These are phyloP conservation scores for Amblyopsis rosae DNA, from an alignment of 2,113 vertebrate species.

Conservation along the genomic window DNA sequence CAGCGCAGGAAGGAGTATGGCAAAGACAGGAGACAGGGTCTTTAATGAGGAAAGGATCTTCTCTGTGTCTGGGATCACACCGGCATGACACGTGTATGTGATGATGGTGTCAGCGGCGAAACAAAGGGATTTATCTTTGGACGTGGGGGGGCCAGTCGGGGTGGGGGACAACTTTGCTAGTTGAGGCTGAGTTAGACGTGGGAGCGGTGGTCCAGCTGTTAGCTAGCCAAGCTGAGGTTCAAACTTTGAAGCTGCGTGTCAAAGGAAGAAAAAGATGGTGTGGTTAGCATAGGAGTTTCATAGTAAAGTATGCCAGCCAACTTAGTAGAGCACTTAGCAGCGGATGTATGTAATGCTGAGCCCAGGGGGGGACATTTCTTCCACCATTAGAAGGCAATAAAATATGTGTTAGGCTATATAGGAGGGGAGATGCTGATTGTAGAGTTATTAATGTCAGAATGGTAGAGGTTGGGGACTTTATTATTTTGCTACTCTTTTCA, in stretches of 20 bases:
- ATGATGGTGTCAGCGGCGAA: conserved; percentile 38
- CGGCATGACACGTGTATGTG: conserved; percentile 5
- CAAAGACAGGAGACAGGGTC: background rate
- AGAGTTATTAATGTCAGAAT: too few species aligned
- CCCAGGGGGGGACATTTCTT: too few species aligned
- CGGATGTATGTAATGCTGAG: background rate
- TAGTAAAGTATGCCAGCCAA: background rate
- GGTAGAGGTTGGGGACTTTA: background rate
- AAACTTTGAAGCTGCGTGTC: conserved; percentile 15
- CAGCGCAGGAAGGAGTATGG: background rate
- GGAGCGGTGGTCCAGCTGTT: conserved; percentile 27
- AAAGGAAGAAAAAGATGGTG: background rate
- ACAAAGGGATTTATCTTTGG: conserved; percentile 21
- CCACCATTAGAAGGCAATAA: too few species aligned
- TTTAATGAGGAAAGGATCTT: background rate
- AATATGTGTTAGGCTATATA: too few species aligned
- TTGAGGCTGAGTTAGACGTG: conserved; percentile 13
- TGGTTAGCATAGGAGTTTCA: background rate
- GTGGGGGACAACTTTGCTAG: background rate
- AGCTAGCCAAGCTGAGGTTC: conserved; percentile 1
- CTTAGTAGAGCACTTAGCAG: background rate
- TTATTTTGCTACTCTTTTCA: background rate
- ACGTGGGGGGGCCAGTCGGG: conserved; percentile 13
- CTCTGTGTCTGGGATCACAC: conserved; percentile 32
- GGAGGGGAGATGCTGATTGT: too few species aligned